These are phyloP conservation scores for Arrhamphus sclerolepis DNA, from an alignment of 2,797 vertebrate species.

Conservation along the genomic window DNA sequence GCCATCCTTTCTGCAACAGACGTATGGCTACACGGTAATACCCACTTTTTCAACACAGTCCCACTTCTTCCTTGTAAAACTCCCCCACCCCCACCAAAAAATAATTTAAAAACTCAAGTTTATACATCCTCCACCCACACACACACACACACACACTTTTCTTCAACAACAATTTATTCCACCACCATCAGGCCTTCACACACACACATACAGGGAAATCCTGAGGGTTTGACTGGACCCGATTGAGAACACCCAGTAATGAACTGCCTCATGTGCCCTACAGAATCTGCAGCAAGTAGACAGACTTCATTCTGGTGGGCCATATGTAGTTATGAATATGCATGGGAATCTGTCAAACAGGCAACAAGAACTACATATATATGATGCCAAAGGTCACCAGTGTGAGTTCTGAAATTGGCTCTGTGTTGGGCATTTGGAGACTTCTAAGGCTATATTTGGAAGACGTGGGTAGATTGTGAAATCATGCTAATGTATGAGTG, in stretches of 20 bases:
- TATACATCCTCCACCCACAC: conserved; percentile 22
- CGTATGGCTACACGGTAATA: conserved; percentile 9
- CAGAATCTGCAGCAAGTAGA: conserved; percentile 69
- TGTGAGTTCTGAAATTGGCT: conserved; percentile 75
- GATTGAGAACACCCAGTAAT: conserved; percentile 70
- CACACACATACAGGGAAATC: conserved; percentile 47
- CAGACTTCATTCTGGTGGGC: conserved; percentile 75
- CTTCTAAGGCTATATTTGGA: conserved; percentile 58
- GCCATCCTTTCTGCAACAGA: conserved; percentile 39
- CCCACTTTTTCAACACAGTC: conserved; percentile 29
- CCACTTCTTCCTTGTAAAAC: conserved; percentile 22
- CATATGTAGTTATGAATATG: conserved; percentile 86
- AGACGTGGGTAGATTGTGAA: conserved; percentile 68
- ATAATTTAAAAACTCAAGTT: conserved; percentile 40
- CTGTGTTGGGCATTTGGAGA: conserved; percentile 71
- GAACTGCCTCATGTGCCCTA: conserved; percentile 64
- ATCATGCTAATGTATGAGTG: conserved; percentile 61
- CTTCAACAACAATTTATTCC: conserved; percentile 34
- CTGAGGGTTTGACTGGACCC: conserved; percentile 61
- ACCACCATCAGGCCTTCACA: conserved; percentile 28
- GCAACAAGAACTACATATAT: conserved; percentile 74
- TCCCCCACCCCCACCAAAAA: too few relatives aligned
- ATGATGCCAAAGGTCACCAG: conserved; percentile 80
- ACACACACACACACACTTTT: conserved; percentile 19
- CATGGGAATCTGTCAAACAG: conserved; percentile 82